Evolutionary conservation across 2,888 invertebrate species (phyloP).

Genomic region (Ischnus inquisitorius): DNA sequence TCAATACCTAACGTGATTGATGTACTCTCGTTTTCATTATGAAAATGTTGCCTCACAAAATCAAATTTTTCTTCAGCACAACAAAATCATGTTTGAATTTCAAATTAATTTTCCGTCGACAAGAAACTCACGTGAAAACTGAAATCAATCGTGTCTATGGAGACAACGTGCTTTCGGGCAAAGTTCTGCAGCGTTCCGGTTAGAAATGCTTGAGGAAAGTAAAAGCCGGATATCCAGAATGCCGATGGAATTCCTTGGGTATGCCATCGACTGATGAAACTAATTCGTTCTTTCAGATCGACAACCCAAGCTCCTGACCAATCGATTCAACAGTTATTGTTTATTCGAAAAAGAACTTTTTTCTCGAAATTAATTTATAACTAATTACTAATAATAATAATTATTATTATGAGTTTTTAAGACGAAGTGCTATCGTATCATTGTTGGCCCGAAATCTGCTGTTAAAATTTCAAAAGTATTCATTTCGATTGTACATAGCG

Average conservation of each 20-base stretch:
- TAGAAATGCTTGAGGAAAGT: slow-evolving; percentile 94
- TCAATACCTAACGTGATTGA: slow-evolving; percentile 84
- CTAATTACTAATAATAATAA: no score
- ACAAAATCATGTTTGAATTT: no score
- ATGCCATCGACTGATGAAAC: slow-evolving; percentile 89
- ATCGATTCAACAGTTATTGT: neutral
- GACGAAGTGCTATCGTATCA: no score
- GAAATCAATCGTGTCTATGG: slow-evolving; percentile 91
- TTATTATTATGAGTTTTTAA: no score
- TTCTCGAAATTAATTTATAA: no score
- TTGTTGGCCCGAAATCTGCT: no score
- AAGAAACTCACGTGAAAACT: slow-evolving; percentile 86
- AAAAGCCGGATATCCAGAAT: slow-evolving; percentile 95
- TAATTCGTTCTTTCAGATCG: slow-evolving; percentile 88
- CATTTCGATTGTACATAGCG: no score
- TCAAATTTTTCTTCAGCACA: neutral
- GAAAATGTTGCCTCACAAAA: neutral
- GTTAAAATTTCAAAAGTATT: no score
- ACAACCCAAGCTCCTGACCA: slow-evolving; percentile 89
- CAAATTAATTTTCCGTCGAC: no score
- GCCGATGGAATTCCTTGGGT: slow-evolving; percentile 89
- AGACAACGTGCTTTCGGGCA: slow-evolving; percentile 91
- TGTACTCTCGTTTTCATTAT: neutral
- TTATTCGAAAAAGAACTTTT: no score
- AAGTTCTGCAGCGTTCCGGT: slow-evolving; percentile 94